phyloP scores from a whole-genome alignment of 2,113 vertebrate genomes.

The Tringa solitaria region DNA sequence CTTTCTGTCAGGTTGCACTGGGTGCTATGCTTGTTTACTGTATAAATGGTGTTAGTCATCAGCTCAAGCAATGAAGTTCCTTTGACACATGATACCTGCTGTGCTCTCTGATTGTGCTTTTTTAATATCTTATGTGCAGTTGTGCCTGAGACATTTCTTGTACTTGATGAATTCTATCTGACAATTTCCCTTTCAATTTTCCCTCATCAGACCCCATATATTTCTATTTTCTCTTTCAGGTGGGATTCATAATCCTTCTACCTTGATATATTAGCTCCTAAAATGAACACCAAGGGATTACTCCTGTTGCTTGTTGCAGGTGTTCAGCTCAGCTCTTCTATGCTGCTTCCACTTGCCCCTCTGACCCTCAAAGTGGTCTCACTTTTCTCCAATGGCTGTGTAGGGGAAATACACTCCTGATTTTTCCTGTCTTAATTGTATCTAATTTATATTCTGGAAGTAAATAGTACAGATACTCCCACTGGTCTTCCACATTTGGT shows the following conservation, averaged over 20 bases:
- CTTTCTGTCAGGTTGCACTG: neutral
- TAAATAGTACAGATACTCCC: neutral
- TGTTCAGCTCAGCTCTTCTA: neutral
- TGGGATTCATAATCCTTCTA: neutral
- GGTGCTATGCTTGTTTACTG: neutral
- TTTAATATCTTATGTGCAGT: rapidly evolving
- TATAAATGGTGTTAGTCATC: neutral
- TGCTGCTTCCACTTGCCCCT: neutral
- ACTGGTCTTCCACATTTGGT: neutral
- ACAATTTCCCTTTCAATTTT: neutral
- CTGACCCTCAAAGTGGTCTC: neutral
- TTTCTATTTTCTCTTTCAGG: neutral
- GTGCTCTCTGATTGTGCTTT: neutral
- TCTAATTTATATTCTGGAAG: neutral
- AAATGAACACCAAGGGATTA: neutral
- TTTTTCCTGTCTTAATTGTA: neutral
- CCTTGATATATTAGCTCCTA: neutral
- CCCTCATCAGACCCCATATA: neutral
- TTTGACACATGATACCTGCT: neutral
- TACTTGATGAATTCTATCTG: neutral
- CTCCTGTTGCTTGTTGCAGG: neutral
- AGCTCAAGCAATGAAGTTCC: neutral
- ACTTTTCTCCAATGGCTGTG: neutral
- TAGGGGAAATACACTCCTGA: neutral
- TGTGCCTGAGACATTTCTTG: neutral